Base-by-base conservation (phyloP, 1,140 invertebrate genomes). In the Caligus rogercresseyi region DNA sequence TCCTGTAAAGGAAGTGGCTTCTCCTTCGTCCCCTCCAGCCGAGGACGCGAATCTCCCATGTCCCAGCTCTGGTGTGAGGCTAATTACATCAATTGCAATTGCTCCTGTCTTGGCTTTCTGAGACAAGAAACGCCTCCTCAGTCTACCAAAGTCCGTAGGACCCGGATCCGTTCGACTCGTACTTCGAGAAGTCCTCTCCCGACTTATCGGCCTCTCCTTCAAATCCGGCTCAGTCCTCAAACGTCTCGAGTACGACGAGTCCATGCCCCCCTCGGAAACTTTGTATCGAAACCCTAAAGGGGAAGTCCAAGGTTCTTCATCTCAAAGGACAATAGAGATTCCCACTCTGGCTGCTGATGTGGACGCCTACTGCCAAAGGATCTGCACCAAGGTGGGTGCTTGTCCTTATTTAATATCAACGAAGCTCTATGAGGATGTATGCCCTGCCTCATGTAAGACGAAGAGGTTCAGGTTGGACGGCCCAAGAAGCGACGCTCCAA, bases 221-320 rank as follows among this genome's bases (percentile, higher is more conserved):
- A 63, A 63, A 20, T 63, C 61, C 2, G 61, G 61, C 7, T 58
- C 61, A 2, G 24, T 63, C 25, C 21, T 63, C 4, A 63, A 55
- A 19, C 16, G 52, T 2, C 25, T 63, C 24, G 61, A 63, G 23
- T 18, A n/a, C 31, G 24, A 53, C 14, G 25, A 25, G 2, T 18
- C 15, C 14, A 59, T 15, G 25, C 18, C 57, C 21, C 31, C 31
- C n/a, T 1, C 20, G 53, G 52, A 56, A 19, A 55, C 18, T 1
- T 18, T 63, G 18, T 52, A 56, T 18, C 53, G 24, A 18, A 16
- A 23, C 1, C 54, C 57, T n/a, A 25, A 63, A 23, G 61, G 43
- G 1, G 11, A 63, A 19, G 52, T 63, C 4, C n/a, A n/a, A n/a
- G n/a, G n/a, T n/a, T n/a, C n/a, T n/a, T n/a, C n/a, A n/a, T n/a